Evolutionary conservation across 2,113 vertebrate species (phyloP).

Genomic region (Furnarius figulus): DNA sequence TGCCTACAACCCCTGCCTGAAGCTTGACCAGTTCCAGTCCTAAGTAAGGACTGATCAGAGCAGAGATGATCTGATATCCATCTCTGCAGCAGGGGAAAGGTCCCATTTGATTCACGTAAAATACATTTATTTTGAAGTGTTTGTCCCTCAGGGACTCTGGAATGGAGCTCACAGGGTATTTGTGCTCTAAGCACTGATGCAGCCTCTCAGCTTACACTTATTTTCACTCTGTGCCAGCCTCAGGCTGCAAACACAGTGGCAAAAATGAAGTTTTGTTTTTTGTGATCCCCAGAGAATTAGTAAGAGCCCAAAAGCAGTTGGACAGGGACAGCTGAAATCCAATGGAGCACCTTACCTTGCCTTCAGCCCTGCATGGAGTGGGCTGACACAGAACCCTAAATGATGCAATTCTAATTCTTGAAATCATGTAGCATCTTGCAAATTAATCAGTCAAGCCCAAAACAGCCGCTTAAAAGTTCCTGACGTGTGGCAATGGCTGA

Average conservation of each 20-base stretch:
- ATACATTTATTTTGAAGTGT: background rate
- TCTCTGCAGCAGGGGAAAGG: background rate
- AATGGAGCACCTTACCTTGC: background rate
- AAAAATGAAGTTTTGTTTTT: background rate
- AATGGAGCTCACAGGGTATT: background rate
- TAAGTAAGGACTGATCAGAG: background rate
- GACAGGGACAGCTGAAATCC: background rate
- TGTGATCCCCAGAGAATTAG: background rate
- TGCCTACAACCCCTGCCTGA: background rate
- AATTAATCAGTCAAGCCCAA: background rate
- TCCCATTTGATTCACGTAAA: background rate
- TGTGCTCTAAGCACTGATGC: background rate
- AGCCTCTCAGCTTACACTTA: background rate
- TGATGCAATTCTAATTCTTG: conserved; percentile 7
- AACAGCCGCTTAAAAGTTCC: background rate
- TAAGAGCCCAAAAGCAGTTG: background rate
- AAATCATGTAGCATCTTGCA: conserved; percentile 24
- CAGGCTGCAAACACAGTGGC: background rate
- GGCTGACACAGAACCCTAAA: background rate
- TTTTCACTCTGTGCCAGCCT: background rate
- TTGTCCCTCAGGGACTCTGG: background rate
- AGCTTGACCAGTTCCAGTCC: background rate
- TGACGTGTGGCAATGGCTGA: background rate
- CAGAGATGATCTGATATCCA: background rate
- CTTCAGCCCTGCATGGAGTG: background rate